Base-by-base conservation (phyloP, 2,888 invertebrate species). In the Monoplex corrugatus region DNA sequence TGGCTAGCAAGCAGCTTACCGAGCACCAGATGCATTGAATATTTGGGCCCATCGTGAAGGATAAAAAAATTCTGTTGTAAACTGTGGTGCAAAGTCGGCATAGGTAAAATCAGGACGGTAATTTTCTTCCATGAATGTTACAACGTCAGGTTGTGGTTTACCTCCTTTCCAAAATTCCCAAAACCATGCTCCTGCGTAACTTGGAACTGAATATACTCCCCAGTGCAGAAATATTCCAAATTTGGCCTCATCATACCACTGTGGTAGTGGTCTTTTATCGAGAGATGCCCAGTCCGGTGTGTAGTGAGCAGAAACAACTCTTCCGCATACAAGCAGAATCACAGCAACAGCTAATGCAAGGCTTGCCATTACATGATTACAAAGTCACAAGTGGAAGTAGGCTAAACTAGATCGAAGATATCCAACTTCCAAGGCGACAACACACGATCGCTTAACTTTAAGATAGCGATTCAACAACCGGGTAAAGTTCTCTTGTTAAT, bases 61-160 rank as follows among this genome's bases (percentile, higher is more conserved):
- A 95, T 99, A 97, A 94, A 98, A 99, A 94, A 99, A 98, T 95
- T 98, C 98, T 0, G 98, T 94, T 45, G 97, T 98, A 94, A 99
- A 99, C 94, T 98, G 88, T 38, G 97, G 97, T 0, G 98, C 99
- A 96, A 99, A 99, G 89, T 99, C 98, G 94, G 98, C 98, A 96
- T 99, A 99, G 0, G 98, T 97, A 94, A 98, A 98, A 86, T 97
- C 97, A 2, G 98, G 98, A 88, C 97, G 97, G 96, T 98, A 99
- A 94, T 98, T 98, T 63, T 97, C 96, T 50, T 97, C 96, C 98
- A 99, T 98, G 95, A 98, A 99, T 28, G 94, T 90, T 5, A 95
- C 94, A 83, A 94, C 92, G 10, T 89, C 91, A 23, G 90, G 40
- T 19, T 89, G 91, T 40, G 94, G 93, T n/a, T 92, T 92, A 19